phyloP scores from a whole-genome alignment of 1,140 invertebrate genomes.

The Teleogryllus occipitalis region DNA sequence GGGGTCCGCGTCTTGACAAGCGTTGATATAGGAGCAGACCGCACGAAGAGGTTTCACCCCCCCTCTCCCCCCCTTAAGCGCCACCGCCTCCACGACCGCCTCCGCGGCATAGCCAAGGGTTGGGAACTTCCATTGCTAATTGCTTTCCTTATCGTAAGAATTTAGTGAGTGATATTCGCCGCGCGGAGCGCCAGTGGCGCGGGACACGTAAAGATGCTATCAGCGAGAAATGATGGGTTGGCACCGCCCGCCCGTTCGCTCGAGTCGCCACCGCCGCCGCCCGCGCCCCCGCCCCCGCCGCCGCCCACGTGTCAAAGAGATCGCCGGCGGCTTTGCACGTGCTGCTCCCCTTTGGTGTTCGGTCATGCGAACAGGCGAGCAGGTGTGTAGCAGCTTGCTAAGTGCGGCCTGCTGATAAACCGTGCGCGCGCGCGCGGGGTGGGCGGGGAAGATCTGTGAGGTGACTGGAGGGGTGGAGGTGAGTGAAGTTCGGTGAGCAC shows the following conservation, averaged over 20 bases:
- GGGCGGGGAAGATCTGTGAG: no score
- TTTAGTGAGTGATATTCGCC: conserved; percentile 4
- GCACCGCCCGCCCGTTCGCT: background rate
- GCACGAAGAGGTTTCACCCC: background rate
- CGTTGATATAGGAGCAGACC: background rate
- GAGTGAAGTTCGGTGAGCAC: no score
- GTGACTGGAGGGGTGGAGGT: no score
- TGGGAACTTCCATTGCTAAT: conserved; percentile 1
- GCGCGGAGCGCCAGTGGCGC: background rate
- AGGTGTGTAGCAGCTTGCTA: background rate
- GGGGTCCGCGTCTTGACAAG: background rate
- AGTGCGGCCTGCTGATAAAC: background rate
- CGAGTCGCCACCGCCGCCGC: background rate
- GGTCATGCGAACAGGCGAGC: background rate
- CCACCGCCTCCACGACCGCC: no score
- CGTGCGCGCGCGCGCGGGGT: background rate
- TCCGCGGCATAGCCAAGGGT: no score
- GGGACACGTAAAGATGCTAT: background rate
- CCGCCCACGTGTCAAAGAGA: background rate
- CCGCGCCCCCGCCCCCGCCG: no score
- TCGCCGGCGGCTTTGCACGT: background rate
- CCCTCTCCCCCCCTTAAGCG: no score
- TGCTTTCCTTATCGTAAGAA: background rate
- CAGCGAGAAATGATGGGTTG: conserved; percentile 3
- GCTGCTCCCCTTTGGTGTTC: background rate